Percentiles rank a stretch among this genome's conserved stretches.
phyloP scores from a whole-genome alignment of 2,113 vertebrate genomes.

The Cottus gobio region DNA sequence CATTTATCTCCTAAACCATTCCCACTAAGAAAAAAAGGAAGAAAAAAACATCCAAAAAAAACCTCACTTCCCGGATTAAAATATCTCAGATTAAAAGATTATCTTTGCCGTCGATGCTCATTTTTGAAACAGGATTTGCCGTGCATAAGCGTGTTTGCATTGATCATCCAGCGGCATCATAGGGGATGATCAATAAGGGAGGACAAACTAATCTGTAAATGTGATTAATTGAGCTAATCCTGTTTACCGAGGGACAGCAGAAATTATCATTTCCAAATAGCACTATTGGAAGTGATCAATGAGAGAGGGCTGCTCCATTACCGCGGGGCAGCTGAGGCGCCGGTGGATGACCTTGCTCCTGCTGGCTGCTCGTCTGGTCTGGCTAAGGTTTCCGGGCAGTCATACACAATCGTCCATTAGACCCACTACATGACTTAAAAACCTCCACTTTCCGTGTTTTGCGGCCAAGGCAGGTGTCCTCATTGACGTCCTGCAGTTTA shows the following conservation, averaged over 20 bases:
- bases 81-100: slow-evolving; percentile 71
- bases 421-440: not conserved
- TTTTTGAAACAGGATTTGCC: slow-evolving; percentile 90
- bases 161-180: slow-evolving; percentile 83
- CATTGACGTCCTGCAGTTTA: not conserved
- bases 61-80: slow-evolving; percentile 59
- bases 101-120: slow-evolving; percentile 81
- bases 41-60: not conserved
- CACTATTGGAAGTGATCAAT: slow-evolving; percentile 74
- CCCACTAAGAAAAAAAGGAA: not conserved
- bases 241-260: slow-evolving; percentile 84
- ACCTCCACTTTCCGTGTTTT: not conserved
- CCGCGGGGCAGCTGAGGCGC: slow-evolving; percentile 41
- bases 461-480: not conserved
- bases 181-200: slow-evolving; percentile 86
- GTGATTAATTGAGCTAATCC: slow-evolving; percentile 92
- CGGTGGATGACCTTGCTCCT: slow-evolving; percentile 40
- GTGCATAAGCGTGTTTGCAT: slow-evolving; percentile 90
- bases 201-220: slow-evolving; percentile 90
- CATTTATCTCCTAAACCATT: slow-evolving; percentile 21
- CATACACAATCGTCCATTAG: not conserved
- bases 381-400: not conserved
- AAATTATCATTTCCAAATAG: slow-evolving; percentile 85
- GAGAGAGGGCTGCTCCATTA: slow-evolving; percentile 58
- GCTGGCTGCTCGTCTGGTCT: slow-evolving; percentile 1